A percentile compares a stretch with the other conserved stretches of the same genome.
phyloP scores from a whole-genome alignment of 1,140 invertebrate genomes.

The Spodoptera litura region DNA sequence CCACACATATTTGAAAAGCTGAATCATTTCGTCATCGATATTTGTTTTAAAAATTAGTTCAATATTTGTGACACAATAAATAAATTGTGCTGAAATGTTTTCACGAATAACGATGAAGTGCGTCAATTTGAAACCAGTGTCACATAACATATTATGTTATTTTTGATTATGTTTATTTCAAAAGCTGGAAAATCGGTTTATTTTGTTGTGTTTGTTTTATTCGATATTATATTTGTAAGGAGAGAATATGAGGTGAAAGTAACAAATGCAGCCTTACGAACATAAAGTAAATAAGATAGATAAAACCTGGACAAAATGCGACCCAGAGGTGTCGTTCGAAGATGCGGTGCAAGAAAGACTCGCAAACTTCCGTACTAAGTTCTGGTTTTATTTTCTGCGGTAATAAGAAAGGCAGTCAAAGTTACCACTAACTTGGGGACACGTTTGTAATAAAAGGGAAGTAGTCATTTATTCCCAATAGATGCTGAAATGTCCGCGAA shows the following conservation, averaged over 20 bases:
- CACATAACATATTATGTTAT: not conserved
- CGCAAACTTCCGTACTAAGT: conserved; percentile 29
- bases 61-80: conserved; percentile 29
- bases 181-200: no score
- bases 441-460: conserved; percentile 27
- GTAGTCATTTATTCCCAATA: conserved; percentile 21
- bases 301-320: conserved; percentile 71
- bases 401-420: conserved; percentile 38
- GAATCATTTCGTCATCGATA: conserved; percentile 17
- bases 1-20: conserved; percentile 22
- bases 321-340: conserved; percentile 69
- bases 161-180: not conserved
- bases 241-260: conserved; percentile 12
- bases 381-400: conserved; percentile 42
- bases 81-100: not conserved
- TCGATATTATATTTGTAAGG: not conserved
- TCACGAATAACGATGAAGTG: conserved; percentile 7
- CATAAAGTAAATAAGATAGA: conserved; percentile 62
- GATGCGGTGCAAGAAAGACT: conserved; percentile 53
- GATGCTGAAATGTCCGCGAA: not conserved
- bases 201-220: conserved; percentile 13
- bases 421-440: conserved; percentile 32
- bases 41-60: conserved; percentile 32
- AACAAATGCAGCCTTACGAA: conserved; percentile 21
- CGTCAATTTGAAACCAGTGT: not conserved